Evolutionary conservation across 2,888 invertebrate genomes (phyloP), one percentile per base, ranked within the genome.

Genomic region (Syritta pipiens): DNA sequence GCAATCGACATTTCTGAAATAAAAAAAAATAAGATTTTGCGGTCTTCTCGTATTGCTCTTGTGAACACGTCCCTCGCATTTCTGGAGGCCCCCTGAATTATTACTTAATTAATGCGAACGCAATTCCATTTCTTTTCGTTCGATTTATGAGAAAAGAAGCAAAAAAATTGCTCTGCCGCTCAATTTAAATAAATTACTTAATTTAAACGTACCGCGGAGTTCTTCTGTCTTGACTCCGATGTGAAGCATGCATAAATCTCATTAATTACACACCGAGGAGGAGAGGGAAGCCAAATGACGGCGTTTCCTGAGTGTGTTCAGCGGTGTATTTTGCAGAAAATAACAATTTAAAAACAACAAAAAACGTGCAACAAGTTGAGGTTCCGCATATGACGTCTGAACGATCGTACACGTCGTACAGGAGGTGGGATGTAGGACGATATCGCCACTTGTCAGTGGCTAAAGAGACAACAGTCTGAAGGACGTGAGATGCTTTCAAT

Each of bases 121-220:
- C 53, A 63, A 65, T 72, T 72, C 9, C 44, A 77, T 77, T 76
- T 65, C 55, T 51, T 62, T 76, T 57, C 57, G 37, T 63, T 63
- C 44, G 62, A 49, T 57, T 71, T 63, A 57, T 63, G 51, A 37
- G 28, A 37, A 51, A 19, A 53, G 7, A 37, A 10, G 3, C 4
- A 42, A 49, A 14, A 48, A 24, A 59, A 42, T 69, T 53, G 48
- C 32, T 60, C 48, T 42, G 76, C 44, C 62, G 55, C 42, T 69
- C 57, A 65, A 77, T 72, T 77, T 72, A 48, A 72, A 65, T 72
- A 72, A 72, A 72, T 77, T 77, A 35, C 65, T 77, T 77, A 72
- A 77, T 72, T 77, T 77, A 42, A 72, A 26, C 28, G 30, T 57
- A 30, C 40, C 26, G 19, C 42, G 40, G 20, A 30, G 40, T n/a